phyloP scores from a whole-genome alignment of 2,113 vertebrate species.

The Cisticola juncidis region DNA sequence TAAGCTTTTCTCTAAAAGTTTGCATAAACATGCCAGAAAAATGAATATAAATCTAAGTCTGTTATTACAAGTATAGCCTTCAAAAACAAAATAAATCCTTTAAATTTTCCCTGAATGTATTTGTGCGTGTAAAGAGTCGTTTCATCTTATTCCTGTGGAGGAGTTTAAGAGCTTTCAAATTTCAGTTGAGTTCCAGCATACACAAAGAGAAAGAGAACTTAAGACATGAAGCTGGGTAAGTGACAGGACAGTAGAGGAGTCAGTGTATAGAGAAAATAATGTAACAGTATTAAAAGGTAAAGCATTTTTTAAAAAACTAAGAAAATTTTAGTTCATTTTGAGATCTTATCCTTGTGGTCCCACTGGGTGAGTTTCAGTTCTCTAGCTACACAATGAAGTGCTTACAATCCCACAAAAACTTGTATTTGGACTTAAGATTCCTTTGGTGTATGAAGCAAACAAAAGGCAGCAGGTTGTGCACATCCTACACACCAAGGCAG shows the following conservation, averaged over 20 bases:
- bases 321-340: neutral
- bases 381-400: neutral
- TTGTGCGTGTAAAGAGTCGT: neutral
- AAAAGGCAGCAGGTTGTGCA: neutral
- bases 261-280: accelerated
- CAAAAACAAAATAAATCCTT: neutral
- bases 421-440: neutral
- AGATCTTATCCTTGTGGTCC: neutral
- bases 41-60: neutral
- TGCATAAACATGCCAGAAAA: neutral
- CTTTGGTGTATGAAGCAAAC: neutral
- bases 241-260: neutral
- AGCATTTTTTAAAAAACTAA: neutral
- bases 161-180: neutral
- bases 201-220: neutral
- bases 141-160: neutral
- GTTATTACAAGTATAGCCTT: neutral
- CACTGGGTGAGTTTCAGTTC: neutral
- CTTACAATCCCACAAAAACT: neutral
- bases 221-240: neutral
- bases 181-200: neutral
- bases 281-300: neutral
- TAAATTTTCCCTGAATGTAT: neutral
- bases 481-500: neutral
- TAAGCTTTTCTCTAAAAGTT: neutral